phyloP scores from a whole-genome alignment of 1,140 invertebrate genomes.

The Aphaenogaster floridana region DNA sequence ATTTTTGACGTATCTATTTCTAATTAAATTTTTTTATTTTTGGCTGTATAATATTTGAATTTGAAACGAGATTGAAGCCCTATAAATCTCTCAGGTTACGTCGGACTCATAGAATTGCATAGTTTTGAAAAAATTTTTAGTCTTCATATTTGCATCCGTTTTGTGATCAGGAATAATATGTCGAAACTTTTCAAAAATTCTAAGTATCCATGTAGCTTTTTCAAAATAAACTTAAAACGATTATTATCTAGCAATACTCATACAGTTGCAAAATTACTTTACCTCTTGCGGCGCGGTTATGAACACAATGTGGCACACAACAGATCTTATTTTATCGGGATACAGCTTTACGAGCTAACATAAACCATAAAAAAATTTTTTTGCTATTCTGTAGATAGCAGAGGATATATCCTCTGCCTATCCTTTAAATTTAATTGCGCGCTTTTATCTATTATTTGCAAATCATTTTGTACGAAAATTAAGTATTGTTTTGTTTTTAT shows the following conservation, averaged over 20 bases:
- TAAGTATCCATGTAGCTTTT: background rate
- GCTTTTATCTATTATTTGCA: background rate
- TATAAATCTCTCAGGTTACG: background rate
- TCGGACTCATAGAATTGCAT: background rate
- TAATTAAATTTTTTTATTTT: background rate
- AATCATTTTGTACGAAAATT: background rate
- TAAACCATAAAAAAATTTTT: slow-evolving; percentile 70
- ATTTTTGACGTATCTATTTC: background rate
- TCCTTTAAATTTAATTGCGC: background rate
- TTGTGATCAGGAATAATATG: background rate
- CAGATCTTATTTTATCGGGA: slow-evolving; percentile 51
- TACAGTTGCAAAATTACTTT: background rate
- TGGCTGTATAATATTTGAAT: background rate
- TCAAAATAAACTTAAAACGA: background rate
- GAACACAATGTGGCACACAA: background rate
- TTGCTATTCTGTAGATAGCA: background rate
- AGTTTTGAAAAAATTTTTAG: background rate
- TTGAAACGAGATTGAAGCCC: background rate
- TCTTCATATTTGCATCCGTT: background rate
- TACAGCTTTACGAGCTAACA: slow-evolving; percentile 79
- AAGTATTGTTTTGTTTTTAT: background rate
- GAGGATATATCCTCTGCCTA: slow-evolving; percentile 15
- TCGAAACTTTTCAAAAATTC: background rate
- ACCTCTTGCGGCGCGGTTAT: slow-evolving; percentile 22
- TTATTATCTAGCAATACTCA: slow-evolving; percentile 21